Conservation (phyloP, 2,888 invertebrate species). For the Euplagia quadripunctaria region DNA sequence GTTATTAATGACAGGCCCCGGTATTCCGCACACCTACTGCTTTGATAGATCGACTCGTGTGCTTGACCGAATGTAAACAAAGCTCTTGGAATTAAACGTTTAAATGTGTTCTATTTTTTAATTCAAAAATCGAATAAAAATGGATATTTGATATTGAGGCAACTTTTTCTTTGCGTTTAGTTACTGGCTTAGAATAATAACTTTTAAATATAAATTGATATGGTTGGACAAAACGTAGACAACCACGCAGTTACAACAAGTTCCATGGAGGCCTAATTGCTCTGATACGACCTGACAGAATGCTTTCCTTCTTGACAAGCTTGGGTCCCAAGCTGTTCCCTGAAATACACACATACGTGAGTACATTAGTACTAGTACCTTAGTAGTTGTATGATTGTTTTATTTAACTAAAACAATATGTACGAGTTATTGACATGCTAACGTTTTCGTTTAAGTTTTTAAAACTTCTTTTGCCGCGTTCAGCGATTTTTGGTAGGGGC, state of each 20-base stretch:
- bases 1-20: constrained; percentile 70
- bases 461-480: too few relatives aligned
- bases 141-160: neutral
- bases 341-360: neutral
- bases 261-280: neutral
- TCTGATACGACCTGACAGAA: neutral
- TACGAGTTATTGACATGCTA: too few relatives aligned
- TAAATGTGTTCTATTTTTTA: constrained; percentile 9
- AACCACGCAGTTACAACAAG: neutral
- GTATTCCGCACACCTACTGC: constrained; percentile 59
- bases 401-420: too few relatives aligned
- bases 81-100: constrained; percentile 28
- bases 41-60: constrained; percentile 69
- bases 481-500: too few relatives aligned
- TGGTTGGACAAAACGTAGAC: too few relatives aligned
- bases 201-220: neutral
- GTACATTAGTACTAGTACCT: too few relatives aligned
- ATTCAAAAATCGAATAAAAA: neutral
- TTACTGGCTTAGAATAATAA: neutral
- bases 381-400: too few relatives aligned
- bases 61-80: constrained; percentile 66
- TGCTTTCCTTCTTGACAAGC: neutral
- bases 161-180: neutral
- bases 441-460: too few relatives aligned
- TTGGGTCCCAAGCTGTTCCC: neutral